These are phyloP conservation scores for Drosophila mulleri DNA, from an alignment of 2,888 invertebrate genomes.

Conservation along the genomic window DNA sequence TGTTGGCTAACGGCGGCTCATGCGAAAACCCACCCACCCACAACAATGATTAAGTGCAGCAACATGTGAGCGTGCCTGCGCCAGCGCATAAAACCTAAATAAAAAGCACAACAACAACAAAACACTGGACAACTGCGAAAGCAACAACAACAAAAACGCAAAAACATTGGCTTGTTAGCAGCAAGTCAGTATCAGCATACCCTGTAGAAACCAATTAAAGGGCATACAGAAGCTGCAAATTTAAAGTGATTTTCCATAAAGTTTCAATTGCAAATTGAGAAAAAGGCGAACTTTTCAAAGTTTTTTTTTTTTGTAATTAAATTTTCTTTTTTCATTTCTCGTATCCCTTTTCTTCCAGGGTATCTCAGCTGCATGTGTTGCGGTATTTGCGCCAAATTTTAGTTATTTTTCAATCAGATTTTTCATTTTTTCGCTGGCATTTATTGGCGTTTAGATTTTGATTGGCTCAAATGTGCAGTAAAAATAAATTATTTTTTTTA, in stretches of 20 bases:
- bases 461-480: conserved; percentile 63
- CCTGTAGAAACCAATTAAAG: conserved; percentile 7
- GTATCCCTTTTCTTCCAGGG: conserved; percentile 18
- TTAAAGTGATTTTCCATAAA: neutral
- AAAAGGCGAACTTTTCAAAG: neutral
- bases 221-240: neutral
- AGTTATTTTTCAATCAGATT: conserved; percentile 64
- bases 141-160: neutral
- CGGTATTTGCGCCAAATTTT: neutral
- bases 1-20: conserved; percentile 72
- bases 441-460: conserved; percentile 76
- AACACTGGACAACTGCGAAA: conserved; percentile 18
- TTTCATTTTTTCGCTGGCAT: conserved; percentile 61
- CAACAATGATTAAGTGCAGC: conserved; percentile 81
- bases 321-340: neutral
- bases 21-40: conserved; percentile 79
- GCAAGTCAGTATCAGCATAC: conserved; percentile 30
- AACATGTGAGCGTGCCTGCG: conserved; percentile 66
- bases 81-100: conserved; percentile 55
- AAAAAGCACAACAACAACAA: conserved; percentile 37
- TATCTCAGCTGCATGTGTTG: conserved; percentile 1
- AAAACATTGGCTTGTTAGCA: conserved; percentile 66
- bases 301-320: neutral
- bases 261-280: neutral
- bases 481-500: conserved; percentile 66